A percentile compares a stretch with the other conserved stretches of the same genome.
phyloP scores from a whole-genome alignment of 2,888 invertebrate genomes.

The Strigamia transsilvanica region DNA sequence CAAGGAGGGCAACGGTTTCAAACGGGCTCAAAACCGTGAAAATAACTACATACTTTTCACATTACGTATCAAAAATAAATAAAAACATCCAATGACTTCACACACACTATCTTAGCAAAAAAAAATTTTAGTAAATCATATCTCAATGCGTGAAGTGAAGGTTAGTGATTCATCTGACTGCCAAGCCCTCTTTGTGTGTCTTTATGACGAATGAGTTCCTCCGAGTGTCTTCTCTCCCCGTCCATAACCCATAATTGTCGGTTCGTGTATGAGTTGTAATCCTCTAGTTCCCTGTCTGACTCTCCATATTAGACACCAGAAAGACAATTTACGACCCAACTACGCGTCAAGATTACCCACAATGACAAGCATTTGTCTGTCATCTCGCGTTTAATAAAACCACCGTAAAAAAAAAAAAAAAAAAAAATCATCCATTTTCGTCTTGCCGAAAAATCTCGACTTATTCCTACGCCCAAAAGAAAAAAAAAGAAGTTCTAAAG shows the following conservation, averaged over 20 bases:
- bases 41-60: too few species aligned
- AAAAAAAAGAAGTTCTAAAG: not conserved
- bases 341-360: conserved; percentile 35
- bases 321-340: conserved; percentile 19
- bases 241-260: conserved; percentile 27
- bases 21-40: too few species aligned
- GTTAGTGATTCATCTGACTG: not conserved
- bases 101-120: not conserved
- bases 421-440: not conserved
- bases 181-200: not conserved
- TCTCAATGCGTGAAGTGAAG: not conserved
- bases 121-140: not conserved
- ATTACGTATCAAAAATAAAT: too few species aligned
- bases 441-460: not conserved
- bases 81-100: too few species aligned
- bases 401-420: not conserved
- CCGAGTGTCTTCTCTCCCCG: not conserved
- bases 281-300: conserved; percentile 21
- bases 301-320: conserved; percentile 22
- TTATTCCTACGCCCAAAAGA: not conserved
- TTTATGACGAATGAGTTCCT: conserved; percentile 17
- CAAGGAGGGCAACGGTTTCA: too few species aligned
- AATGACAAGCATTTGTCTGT: conserved; percentile 34
- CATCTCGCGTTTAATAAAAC: conserved; percentile 20
- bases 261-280: conserved; percentile 20